Evolutionary conservation across 2,797 vertebrate genomes (phyloP).

Genomic region (Chelmon rostratus): DNA sequence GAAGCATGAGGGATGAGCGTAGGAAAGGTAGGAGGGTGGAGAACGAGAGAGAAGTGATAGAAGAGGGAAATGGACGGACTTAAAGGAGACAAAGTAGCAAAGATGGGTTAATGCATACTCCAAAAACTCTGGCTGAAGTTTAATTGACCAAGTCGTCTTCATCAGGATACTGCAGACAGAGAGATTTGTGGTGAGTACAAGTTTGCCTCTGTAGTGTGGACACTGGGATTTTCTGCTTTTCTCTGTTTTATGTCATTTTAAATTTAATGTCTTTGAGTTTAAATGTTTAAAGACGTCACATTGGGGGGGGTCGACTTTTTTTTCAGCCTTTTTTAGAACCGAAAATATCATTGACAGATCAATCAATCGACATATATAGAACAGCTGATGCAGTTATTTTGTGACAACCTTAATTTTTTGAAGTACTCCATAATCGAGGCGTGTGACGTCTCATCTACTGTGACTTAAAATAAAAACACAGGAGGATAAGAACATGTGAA

Average conservation of each 20-base stretch:
- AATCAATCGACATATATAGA: neutral
- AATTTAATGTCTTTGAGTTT: neutral
- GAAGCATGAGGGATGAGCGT: conserved; percentile 5
- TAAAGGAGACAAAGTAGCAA: neutral
- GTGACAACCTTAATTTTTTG: no score
- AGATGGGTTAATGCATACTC: neutral
- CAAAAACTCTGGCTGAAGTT: neutral
- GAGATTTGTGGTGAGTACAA: conserved; percentile 12
- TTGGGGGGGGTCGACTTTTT: no score
- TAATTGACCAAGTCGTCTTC: neutral
- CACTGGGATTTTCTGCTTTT: neutral
- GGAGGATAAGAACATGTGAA: neutral
- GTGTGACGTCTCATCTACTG: neutral
- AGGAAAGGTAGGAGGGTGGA: neutral
- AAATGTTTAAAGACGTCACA: neutral
- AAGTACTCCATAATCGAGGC: no score
- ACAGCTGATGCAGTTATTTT: no score
- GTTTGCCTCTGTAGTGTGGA: neutral
- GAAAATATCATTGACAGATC: neutral
- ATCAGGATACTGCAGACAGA: neutral
- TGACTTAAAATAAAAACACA: neutral
- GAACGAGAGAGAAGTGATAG: neutral
- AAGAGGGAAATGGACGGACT: neutral
- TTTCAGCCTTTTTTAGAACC: neutral
- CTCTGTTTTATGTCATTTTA: neutral